Conservation (phyloP, 1,140 invertebrate genomes). For the Diachasma alloeum region DNA sequence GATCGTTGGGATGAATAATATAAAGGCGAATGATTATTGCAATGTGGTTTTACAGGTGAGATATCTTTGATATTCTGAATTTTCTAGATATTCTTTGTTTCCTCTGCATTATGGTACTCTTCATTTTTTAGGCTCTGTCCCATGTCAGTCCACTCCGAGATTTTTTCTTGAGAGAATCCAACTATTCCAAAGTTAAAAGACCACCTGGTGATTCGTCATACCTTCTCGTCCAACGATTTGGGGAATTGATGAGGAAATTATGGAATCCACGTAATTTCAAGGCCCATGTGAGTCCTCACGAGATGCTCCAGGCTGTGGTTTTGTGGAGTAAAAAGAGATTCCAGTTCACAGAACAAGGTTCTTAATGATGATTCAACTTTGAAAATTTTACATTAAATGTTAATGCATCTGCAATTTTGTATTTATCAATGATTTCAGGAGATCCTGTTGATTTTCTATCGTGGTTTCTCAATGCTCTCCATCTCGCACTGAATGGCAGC, state of each 20-base stretch:
- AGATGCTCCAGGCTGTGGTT: conserved; percentile 99
- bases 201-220: conserved; percentile 93
- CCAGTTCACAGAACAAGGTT: conserved; percentile 98
- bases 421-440: conserved; percentile 64
- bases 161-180: conserved; percentile 94
- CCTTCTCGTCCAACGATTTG: conserved; percentile 95
- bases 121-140: conserved; percentile 79
- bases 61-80: neutral
- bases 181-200: conserved; percentile 87
- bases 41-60: conserved; percentile 96
- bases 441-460: conserved; percentile 97
- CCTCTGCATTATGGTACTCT: too few relatives aligned
- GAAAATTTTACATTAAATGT: too few relatives aligned
- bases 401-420: neutral
- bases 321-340: conserved; percentile 98
- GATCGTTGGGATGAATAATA: conserved; percentile 98
- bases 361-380: too few relatives aligned
- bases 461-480: conserved; percentile 95
- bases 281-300: conserved; percentile 98
- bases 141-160: conserved; percentile 94
- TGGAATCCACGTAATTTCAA: conserved; percentile 99
- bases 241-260: conserved; percentile 95
- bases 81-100: too few relatives aligned
- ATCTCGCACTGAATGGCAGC: conserved; percentile 87
- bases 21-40: conserved; percentile 99